Evolutionary conservation across 2,797 vertebrate species (phyloP).

Genomic region (Enteromius thamalakanensis): DNA sequence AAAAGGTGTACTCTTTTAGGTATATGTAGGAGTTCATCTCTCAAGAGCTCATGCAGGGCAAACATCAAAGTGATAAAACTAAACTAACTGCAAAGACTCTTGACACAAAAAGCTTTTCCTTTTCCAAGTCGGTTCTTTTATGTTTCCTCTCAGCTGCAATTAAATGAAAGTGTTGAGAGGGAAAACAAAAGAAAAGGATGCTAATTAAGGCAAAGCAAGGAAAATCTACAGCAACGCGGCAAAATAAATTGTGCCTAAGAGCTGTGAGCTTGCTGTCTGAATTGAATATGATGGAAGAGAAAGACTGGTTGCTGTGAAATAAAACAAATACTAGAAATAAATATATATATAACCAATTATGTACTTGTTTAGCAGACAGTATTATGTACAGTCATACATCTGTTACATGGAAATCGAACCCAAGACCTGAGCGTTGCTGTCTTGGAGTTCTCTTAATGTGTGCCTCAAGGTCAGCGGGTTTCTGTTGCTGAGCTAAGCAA

Average conservation of each 20-base stretch:
- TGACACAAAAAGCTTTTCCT: not conserved
- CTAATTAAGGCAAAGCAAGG: not conserved
- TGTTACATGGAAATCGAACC: not conserved
- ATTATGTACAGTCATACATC: not conserved
- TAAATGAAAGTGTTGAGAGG: not conserved
- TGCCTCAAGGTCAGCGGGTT: not conserved
- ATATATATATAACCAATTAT: no score
- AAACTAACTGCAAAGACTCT: not conserved
- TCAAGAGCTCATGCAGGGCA: not conserved
- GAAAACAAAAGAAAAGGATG: conserved; percentile 6
- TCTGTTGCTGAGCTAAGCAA: not conserved
- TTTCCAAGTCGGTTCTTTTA: not conserved
- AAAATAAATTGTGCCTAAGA: not conserved
- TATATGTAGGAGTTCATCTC: not conserved
- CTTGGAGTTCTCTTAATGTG: not conserved
- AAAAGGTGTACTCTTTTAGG: not conserved
- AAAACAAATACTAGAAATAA: not conserved
- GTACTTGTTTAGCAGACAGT: not conserved
- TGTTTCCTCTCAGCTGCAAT: not conserved
- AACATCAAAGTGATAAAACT: conserved; percentile 2
- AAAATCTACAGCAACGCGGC: not conserved
- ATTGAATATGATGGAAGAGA: not conserved
- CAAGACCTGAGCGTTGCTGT: not conserved
- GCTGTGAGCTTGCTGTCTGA: not conserved
- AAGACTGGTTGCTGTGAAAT: not conserved